These are phyloP conservation scores for Entelurus aequoreus DNA, from an alignment of 2,113 vertebrate genomes.

Conservation along the genomic window DNA sequence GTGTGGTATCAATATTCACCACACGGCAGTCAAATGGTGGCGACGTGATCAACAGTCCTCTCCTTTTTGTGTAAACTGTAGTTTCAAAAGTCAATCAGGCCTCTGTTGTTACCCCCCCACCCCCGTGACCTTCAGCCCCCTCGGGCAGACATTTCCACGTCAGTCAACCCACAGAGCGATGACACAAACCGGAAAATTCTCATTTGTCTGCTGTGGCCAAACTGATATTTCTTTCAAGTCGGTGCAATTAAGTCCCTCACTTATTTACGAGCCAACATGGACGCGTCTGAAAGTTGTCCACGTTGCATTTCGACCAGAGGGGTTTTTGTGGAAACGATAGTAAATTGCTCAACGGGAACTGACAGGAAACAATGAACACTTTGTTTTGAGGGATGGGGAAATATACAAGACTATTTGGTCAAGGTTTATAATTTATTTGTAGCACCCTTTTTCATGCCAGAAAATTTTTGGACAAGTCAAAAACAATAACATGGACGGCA, in stretches of 20 bases:
- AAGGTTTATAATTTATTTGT: not conserved
- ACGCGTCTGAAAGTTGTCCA: not conserved
- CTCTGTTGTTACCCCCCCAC: not conserved
- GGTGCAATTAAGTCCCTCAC: not conserved
- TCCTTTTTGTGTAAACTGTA: not conserved
- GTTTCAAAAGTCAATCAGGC: not conserved
- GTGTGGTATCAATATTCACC: no score
- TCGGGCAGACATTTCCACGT: constrained; percentile 17
- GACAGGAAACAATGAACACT: not conserved
- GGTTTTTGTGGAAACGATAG: not conserved
- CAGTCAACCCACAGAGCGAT: constrained; percentile 1
- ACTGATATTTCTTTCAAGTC: not conserved
- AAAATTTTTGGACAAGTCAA: not conserved
- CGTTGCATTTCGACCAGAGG: not conserved
- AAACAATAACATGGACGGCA: constrained; percentile 8
- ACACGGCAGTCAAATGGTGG: no score
- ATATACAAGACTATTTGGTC: not conserved
- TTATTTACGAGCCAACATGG: not conserved
- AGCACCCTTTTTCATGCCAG: not conserved
- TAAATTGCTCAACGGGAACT: not conserved
- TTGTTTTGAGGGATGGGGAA: not conserved
- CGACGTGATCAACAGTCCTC: no score
- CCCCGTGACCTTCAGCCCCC: constrained; percentile 3
- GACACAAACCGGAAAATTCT: constrained; percentile 8
- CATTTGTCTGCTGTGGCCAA: constrained; percentile 18